A percentile compares a stretch with the other conserved stretches of the same genome.
These are phyloP conservation scores for Vicugna pacos DNA, from an alignment of 2,113 vertebrate genomes.

Conservation along the genomic window DNA sequence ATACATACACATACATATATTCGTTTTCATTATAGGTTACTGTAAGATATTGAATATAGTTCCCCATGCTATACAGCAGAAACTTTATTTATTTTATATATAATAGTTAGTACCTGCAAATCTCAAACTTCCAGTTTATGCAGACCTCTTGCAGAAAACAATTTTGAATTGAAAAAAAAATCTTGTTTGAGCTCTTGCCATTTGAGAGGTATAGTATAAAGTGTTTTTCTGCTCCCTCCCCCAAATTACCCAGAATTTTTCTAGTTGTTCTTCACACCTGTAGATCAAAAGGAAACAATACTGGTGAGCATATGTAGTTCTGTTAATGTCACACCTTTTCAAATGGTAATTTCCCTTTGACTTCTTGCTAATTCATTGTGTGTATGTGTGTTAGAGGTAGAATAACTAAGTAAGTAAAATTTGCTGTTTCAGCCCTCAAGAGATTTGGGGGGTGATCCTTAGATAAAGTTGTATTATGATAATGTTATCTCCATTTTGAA, in stretches of 20 bases:
- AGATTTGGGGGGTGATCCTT: not conserved
- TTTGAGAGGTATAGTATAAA: not conserved
- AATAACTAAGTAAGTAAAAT: not conserved
- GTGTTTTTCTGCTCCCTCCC: not conserved
- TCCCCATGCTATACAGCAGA: too few species aligned
- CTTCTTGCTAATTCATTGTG: not conserved
- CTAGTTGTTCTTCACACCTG: not conserved
- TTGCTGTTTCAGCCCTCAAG: not conserved
- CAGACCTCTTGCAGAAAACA: constrained; percentile 1
- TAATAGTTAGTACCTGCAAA: too few species aligned
- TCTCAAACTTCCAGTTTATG: not conserved
- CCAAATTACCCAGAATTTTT: not conserved
- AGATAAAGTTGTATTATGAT: not conserved
- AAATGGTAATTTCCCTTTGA: not conserved
- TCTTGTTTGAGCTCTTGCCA: not conserved
- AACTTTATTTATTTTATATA: too few species aligned
- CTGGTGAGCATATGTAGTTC: not conserved
- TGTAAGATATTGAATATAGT: too few species aligned
- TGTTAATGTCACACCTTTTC: not conserved
- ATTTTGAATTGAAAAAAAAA: not conserved
- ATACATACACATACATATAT: too few species aligned
- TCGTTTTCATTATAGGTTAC: too few species aligned
- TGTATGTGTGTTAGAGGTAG: not conserved
- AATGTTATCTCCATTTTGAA: not conserved
- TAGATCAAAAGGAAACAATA: not conserved